Base-by-base conservation (phyloP, 35 echinoderm and acorn worm genomes). In the Anneissia japonica region DNA sequence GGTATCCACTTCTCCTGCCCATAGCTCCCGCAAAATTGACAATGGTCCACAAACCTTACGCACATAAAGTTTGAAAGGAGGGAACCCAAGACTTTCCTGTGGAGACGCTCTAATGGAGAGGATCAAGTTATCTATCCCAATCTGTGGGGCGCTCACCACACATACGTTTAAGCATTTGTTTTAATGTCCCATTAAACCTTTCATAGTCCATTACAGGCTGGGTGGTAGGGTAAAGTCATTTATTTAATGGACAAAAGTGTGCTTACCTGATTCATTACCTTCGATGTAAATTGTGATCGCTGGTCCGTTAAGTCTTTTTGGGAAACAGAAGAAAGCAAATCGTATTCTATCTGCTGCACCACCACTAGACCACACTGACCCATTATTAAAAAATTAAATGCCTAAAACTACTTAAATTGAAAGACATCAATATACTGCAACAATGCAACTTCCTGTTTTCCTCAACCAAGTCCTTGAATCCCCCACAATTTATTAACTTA, bases 181-280 rank as follows among this genome's bases (percentile, higher is more conserved):
- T 93, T 34, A 93, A 36, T 0, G 74, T 89, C 11, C 87, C 92
- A 90, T 93, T 93, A 34, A 90, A 93, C 23, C 87, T 77, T 79
- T 93, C 87, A 0, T 90, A 93, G 46, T 0, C 87, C 92, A 73
- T 93, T 93, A 73, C 85, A 91, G 1, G 88, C 75, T 13, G 93
- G 89, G 80, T 94, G 93, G 31, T 93, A 91, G 12, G 93, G 85
- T 0, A 88, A 87, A 21, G 93, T 94, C 30, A 93, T 23, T 32
- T 90, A 45, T 31, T 73, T 37, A 19, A 93, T 90, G 5, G 91
- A 93, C 4, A 90, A 40, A 36, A 93, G 76, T 55, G 77, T 79
- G 72, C 80, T 88, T 30, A 93, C 86, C 32, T 93, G 79, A 2
- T 72, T 83, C 91, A 93, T 93, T 21, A 93, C 10, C 9, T 64